Evolutionary conservation across 2,113 vertebrate genomes (phyloP), one percentile per base, ranked within the genome.

Genomic region (Addax nasomaculatus): DNA sequence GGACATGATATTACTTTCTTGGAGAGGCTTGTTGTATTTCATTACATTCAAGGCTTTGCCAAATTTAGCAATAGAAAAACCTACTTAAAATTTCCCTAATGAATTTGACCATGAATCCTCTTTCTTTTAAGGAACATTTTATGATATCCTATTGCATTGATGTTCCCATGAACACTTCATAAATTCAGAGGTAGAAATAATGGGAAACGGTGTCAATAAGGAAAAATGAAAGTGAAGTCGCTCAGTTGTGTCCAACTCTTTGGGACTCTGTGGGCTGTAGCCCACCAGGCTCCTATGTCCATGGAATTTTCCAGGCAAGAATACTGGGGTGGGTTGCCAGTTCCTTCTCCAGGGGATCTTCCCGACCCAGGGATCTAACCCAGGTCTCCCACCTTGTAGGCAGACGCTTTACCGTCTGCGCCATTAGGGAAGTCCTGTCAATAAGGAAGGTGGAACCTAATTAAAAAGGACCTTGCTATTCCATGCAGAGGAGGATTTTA

Each of bases 331-430:
- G n/a, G n/a, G 19, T 70, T 39, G 67, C 67, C 19, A 39, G 21
- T 70, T 36, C 19, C 19, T 70, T 70, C n/a, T 70, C n/a, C 67
- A 39, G n/a, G 67, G 19, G 67, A 70, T 70, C 67, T 70, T 70
- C 67, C 67, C 2, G 0, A 70, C 19, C 19, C n/a, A 70, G 17
- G 67, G 19, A 39, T 23, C 10, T 1, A 70, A 70, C 67, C 19
- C 67, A 70, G n/a, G 19, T 39, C 19, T 70, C 67, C 19, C 19
- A 70, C n/a, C 23, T 70, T 39, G 19, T 70, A 39, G 19, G n/a
- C 19, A 70, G 67, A 70, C 2, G 0, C n/a, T 70, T 70, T 23
- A 39, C n/a, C 0, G 2, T 70, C n/a, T 23, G n/a, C 3, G 19
- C n/a, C n/a, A 39, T 19, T 12, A 39, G n/a, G 10, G 19, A 70